Conservation (phyloP, 2,888 invertebrate genomes). For the Aricia artaxerxes region DNA sequence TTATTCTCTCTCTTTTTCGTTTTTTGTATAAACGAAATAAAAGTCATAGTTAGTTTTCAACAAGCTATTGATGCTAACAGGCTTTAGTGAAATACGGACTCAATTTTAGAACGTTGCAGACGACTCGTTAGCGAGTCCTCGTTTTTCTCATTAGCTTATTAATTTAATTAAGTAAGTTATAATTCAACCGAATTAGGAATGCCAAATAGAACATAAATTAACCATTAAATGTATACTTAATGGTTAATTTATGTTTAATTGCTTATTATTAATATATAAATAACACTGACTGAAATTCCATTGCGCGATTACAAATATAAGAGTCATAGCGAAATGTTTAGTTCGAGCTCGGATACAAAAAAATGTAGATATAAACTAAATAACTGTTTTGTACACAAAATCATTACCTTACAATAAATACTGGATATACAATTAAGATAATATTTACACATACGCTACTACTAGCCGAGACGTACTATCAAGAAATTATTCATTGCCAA, state of each 20-base stretch:
- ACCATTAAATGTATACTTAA: not conserved
- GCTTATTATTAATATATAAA: not conserved
- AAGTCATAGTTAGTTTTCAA: too few relatives aligned
- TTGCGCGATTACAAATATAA: not conserved
- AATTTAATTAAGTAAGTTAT: not conserved
- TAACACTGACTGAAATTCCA: conserved; percentile 2
- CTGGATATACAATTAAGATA: conserved; percentile 32
- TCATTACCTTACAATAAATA: conserved; percentile 24
- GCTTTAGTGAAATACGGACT: too few relatives aligned
- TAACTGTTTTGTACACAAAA: conserved; percentile 27
- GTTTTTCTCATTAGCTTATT: not conserved
- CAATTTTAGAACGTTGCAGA: too few relatives aligned
- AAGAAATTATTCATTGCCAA: too few relatives aligned
- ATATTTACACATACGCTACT: conserved; percentile 23
- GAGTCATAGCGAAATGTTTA: not conserved
- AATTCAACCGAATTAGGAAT: conserved; percentile 10
- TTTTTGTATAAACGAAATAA: too few relatives aligned
- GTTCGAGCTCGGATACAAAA: not conserved
- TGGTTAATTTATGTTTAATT: too few relatives aligned
- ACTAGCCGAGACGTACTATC: conserved; percentile 24
- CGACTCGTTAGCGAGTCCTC: not conserved
- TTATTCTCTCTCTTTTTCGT: too few relatives aligned
- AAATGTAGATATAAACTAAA: conserved; percentile 26
- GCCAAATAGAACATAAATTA: not conserved
- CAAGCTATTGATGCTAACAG: too few relatives aligned